These are phyloP conservation scores for Aeoliscus strigatus DNA, from an alignment of 2,797 vertebrate species.

Conservation along the genomic window DNA sequence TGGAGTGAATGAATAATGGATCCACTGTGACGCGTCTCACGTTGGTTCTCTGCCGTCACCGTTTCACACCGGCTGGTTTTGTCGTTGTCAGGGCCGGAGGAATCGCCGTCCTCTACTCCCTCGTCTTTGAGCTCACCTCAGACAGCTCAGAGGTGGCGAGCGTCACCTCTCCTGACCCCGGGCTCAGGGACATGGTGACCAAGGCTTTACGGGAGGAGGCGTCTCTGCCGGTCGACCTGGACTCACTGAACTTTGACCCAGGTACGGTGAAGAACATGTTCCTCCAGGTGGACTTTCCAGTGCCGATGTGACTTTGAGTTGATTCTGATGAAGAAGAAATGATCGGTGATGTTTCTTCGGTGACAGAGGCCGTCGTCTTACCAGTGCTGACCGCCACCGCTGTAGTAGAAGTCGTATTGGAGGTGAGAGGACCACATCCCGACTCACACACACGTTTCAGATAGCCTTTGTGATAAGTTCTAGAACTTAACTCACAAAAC, in stretches of 20 bases:
- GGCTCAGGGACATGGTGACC: conserved; percentile 78
- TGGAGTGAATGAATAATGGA: too few species aligned
- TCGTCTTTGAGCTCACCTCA: conserved; percentile 75
- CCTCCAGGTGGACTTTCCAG: conserved; percentile 33
- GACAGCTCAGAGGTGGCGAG: conserved; percentile 59
- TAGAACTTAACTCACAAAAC: too few species aligned
- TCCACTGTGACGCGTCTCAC: neutral
- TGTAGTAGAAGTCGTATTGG: conserved; percentile 53
- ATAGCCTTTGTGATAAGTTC: too few species aligned
- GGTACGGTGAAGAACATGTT: conserved; percentile 47
- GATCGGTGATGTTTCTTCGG: neutral
- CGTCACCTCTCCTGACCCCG: conserved; percentile 45
- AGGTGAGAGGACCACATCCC: conserved; percentile 58
- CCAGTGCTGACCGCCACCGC: conserved; percentile 50
- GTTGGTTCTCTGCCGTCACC: neutral
- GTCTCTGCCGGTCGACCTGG: conserved; percentile 78
- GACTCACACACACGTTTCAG: neutral
- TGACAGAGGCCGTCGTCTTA: conserved; percentile 41
- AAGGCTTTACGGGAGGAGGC: conserved; percentile 78
- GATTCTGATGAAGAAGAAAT: too few species aligned
- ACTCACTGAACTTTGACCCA: conserved; percentile 77
- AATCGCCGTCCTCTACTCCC: conserved; percentile 75
- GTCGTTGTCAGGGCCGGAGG: conserved; percentile 74
- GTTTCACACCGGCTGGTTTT: too few species aligned
- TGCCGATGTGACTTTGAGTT: too few species aligned